Percentiles rank a stretch among this genome's conserved stretches.
phyloP scores from a whole-genome alignment of 2,888 invertebrate species.

The Drosophila conformis region DNA sequence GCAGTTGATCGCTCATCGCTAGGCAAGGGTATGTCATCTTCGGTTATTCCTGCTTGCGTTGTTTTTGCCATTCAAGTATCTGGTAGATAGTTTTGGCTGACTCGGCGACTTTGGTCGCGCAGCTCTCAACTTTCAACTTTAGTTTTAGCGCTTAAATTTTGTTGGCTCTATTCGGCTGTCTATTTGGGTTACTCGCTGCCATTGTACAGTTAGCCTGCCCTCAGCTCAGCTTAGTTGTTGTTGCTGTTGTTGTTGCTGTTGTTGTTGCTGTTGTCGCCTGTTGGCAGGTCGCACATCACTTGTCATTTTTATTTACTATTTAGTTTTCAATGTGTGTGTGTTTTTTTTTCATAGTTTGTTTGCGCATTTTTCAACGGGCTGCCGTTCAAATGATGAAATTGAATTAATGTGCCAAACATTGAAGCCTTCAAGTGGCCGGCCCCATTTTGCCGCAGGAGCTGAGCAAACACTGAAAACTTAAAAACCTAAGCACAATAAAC shows the following conservation, averaged over 20 bases:
- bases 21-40: not conserved
- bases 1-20: not conserved
- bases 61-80: slow-evolving; percentile 44
- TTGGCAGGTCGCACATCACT: slow-evolving; percentile 65
- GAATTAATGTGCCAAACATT: slow-evolving; percentile 59
- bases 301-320: slow-evolving; percentile 62
- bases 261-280: slow-evolving; percentile 19
- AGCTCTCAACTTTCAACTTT: slow-evolving; percentile 77
- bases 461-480: slow-evolving; percentile 43
- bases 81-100: slow-evolving; percentile 54
- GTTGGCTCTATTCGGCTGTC: slow-evolving; percentile 55
- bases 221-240: slow-evolving; percentile 7
- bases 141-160: slow-evolving; percentile 43
- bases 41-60: not conserved
- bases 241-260: slow-evolving; percentile 3
- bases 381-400: slow-evolving; percentile 64
- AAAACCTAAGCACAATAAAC: slow-evolving; percentile 6
- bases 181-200: slow-evolving; percentile 67
- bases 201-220: slow-evolving; percentile 64
- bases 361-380: slow-evolving; percentile 49
- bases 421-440: slow-evolving; percentile 58
- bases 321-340: not conserved
- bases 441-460: slow-evolving; percentile 52
- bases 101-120: slow-evolving; percentile 42
- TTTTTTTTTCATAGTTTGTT: slow-evolving; percentile 43